Percentiles rank a stretch among this genome's conserved stretches.
Evolutionary conservation across 2,888 invertebrate species (phyloP).

Genomic region (Automeris io): DNA sequence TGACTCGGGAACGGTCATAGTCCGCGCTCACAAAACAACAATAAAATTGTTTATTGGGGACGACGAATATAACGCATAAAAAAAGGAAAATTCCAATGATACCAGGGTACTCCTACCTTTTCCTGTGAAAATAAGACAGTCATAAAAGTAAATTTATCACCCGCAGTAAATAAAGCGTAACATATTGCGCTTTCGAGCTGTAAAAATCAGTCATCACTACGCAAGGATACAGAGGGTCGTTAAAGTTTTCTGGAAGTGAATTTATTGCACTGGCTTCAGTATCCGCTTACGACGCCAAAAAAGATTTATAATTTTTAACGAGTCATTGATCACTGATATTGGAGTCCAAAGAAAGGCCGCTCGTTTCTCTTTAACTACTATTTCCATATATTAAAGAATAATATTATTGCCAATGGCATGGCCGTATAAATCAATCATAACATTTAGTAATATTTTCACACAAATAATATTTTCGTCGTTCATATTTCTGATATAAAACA

Average conservation of each 20-base stretch:
- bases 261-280: not conserved
- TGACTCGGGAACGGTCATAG: constrained; percentile 17
- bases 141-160: constrained; percentile 68
- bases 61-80: constrained; percentile 39
- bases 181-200: constrained; percentile 53
- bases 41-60: constrained; percentile 60
- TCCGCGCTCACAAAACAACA: constrained; percentile 30
- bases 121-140: constrained; percentile 62
- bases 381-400: too few species aligned
- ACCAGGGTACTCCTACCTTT: constrained; percentile 33
- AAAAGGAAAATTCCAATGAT: constrained; percentile 41
- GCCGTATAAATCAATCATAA: too few species aligned
- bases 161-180: constrained; percentile 64
- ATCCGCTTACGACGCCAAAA: not conserved
- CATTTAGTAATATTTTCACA: too few species aligned
- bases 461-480: too few species aligned
- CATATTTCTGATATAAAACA: too few species aligned
- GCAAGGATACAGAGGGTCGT: constrained; percentile 32
- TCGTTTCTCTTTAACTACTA: too few species aligned
- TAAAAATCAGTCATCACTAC: constrained; percentile 44
- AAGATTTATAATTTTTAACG: too few species aligned
- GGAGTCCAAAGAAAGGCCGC: too few species aligned
- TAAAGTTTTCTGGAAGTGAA: constrained; percentile 18
- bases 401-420: too few species aligned
- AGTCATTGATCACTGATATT: too few species aligned